Evolutionary conservation across 2,797 vertebrate genomes (phyloP).

Genomic region (Chanos chanos): DNA sequence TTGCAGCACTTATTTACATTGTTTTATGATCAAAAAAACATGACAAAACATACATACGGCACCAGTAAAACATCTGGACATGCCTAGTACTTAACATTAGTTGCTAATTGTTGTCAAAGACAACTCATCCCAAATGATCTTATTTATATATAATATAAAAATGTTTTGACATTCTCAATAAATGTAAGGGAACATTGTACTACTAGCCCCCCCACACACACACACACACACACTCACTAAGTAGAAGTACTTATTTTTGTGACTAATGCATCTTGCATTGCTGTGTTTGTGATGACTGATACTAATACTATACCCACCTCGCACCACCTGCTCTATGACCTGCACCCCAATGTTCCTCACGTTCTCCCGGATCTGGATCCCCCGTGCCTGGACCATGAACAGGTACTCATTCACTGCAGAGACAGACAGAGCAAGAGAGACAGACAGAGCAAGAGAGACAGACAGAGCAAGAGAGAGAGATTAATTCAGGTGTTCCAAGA

Average conservation of each 20-base stretch:
- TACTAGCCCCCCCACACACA: conserved; percentile 14
- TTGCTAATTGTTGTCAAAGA: too few species aligned
- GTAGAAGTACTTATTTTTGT: not conserved
- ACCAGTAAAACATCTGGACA: too few species aligned
- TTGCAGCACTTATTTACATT: too few species aligned
- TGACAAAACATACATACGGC: too few species aligned
- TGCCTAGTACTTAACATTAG: too few species aligned
- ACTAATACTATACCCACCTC: conserved; percentile 86
- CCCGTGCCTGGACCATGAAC: conserved; percentile 96
- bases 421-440: conserved; percentile 18
- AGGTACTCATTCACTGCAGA: conserved; percentile 93
- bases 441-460: not conserved
- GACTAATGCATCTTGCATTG: not conserved
- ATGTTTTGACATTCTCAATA: too few species aligned
- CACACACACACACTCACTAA: conserved; percentile 5
- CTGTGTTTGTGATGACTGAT: conserved; percentile 87
- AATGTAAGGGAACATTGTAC: too few species aligned
- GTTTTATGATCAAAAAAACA: too few species aligned
- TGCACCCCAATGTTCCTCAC: conserved; percentile 89
- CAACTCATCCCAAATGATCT: too few species aligned
- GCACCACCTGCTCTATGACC: conserved; percentile 92
- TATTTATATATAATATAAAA: too few species aligned
- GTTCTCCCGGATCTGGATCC: conserved; percentile 91
- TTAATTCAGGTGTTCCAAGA: too few species aligned
- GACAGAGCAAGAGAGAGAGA: too few species aligned